phyloP scores from a whole-genome alignment of 2,888 invertebrate species.

The Rhamnusium bicolor region DNA sequence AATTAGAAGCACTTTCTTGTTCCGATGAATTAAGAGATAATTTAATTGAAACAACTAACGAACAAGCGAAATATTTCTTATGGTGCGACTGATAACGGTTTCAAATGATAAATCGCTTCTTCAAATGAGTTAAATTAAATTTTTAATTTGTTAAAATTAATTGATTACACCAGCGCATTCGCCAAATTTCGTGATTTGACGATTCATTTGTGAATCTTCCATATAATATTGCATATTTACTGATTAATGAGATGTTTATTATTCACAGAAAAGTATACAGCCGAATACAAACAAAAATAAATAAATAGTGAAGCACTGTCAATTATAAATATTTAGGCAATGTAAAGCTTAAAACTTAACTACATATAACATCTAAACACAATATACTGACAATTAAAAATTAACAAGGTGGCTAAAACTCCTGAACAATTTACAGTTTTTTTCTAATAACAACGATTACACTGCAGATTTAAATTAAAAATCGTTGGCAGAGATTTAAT shows the following conservation, averaged over 20 bases:
- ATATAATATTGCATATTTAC: not conserved
- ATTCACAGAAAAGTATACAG: too few relatives aligned
- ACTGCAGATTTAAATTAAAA: too few relatives aligned
- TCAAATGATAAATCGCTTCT: slow-evolving; percentile 27
- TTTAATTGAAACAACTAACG: slow-evolving; percentile 28
- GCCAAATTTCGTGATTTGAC: slow-evolving; percentile 7
- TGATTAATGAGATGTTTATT: not conserved
- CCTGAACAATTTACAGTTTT: too few relatives aligned
- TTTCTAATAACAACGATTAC: too few relatives aligned
- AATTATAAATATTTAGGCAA: too few relatives aligned
- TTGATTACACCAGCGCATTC: slow-evolving; percentile 20
- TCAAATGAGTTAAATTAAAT: slow-evolving; percentile 23
- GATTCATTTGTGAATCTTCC: not conserved
- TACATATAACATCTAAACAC: too few relatives aligned
- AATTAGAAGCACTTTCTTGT: slow-evolving; percentile 33
- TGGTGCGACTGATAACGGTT: not conserved
- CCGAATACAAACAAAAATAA: too few relatives aligned
- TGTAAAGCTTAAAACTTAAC: too few relatives aligned
- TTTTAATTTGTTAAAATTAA: slow-evolving; percentile 24
- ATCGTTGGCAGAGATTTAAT: too few relatives aligned
- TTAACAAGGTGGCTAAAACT: too few relatives aligned
- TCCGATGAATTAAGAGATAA: slow-evolving; percentile 37
- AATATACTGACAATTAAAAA: too few relatives aligned
- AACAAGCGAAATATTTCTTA: slow-evolving; percentile 26
- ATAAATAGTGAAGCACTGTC: too few relatives aligned